Conservation (phyloP, 1,140 invertebrate genomes). For the Brachionus koreanus region DNA sequence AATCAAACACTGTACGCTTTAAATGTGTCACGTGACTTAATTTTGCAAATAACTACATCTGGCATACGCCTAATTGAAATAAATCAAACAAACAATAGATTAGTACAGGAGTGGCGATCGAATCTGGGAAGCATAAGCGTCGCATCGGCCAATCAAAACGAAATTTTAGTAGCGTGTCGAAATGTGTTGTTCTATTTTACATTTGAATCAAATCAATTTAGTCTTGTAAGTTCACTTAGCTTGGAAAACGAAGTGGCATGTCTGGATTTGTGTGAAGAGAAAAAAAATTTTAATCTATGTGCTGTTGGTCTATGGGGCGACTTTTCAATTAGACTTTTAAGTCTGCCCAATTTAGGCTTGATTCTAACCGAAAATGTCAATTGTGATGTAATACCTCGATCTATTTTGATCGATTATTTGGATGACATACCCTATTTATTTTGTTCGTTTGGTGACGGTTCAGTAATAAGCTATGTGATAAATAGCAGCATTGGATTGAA, state of each 20-base stretch:
- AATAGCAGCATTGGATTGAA: constrained; percentile 50
- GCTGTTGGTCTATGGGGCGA: constrained; percentile 96
- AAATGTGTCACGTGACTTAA: constrained; percentile 77
- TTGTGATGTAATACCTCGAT: constrained; percentile 54
- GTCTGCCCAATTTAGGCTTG: constrained; percentile 72
- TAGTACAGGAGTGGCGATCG: constrained; percentile 72
- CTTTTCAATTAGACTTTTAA: constrained; percentile 80
- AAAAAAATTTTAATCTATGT: constrained; percentile 68
- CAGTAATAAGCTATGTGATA: constrained; percentile 35
- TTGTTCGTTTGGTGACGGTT: constrained; percentile 35
- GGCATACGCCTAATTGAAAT: not conserved
- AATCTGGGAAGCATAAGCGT: constrained; percentile 76
- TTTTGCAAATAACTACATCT: constrained; percentile 61
- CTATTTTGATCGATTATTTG: constrained; percentile 15
- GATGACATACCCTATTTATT: constrained; percentile 14
- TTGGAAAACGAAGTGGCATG: constrained; percentile 92
- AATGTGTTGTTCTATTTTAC: constrained; percentile 82
- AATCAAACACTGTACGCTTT: constrained; percentile 87
- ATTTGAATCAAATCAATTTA: constrained; percentile 65
- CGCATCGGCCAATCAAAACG: constrained; percentile 74
- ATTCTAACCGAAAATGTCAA: constrained; percentile 67
- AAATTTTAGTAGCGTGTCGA: constrained; percentile 82
- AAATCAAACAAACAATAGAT: constrained; percentile 29
- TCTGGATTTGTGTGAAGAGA: constrained; percentile 69
- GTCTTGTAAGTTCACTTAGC: constrained; percentile 56